phyloP scores from a whole-genome alignment of 2,888 invertebrate species.

The Euproctis similis region DNA sequence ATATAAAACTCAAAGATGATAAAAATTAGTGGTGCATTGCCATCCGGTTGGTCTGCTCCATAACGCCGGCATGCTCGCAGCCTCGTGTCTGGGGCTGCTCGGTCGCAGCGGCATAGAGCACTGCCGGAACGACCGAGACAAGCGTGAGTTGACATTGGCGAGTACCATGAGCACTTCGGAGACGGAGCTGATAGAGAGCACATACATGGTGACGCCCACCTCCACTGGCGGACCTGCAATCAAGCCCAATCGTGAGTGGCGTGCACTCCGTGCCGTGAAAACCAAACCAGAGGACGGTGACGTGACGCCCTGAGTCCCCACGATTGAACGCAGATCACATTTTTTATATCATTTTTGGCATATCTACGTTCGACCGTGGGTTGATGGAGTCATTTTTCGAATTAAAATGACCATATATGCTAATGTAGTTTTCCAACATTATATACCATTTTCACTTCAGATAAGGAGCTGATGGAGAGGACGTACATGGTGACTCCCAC shows the following conservation, averaged over 20 bases:
- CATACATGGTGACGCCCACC: conserved; percentile 98
- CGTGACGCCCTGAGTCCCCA: conserved; percentile 44
- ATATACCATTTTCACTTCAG: conserved; percentile 85
- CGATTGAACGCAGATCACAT: conserved; percentile 32
- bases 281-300: conserved; percentile 61
- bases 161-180: conserved; percentile 98
- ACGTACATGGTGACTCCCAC: conserved; percentile 91
- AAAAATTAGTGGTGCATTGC: conserved; percentile 29
- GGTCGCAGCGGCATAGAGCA: conserved; percentile 56
- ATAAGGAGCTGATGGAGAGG: conserved; percentile 89
- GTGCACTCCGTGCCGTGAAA: conserved; percentile 56
- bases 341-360: conserved; percentile 2
- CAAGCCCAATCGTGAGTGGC: conserved; percentile 70
- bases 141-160: conserved; percentile 69
- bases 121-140: conserved; percentile 59
- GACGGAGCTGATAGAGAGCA: conserved; percentile 98
- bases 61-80: conserved; percentile 73
- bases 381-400: conserved; percentile 21
- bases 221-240: conserved; percentile 97
- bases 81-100: conserved; percentile 75
- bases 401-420: conserved; percentile 43
- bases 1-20: neutral
- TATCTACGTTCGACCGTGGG: conserved; percentile 40
- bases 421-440: conserved; percentile 43
- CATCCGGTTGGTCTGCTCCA: conserved; percentile 60